These are phyloP conservation scores for Pristiophorus japonicus DNA, from an alignment of 2,113 vertebrate species.

Conservation along the genomic window DNA sequence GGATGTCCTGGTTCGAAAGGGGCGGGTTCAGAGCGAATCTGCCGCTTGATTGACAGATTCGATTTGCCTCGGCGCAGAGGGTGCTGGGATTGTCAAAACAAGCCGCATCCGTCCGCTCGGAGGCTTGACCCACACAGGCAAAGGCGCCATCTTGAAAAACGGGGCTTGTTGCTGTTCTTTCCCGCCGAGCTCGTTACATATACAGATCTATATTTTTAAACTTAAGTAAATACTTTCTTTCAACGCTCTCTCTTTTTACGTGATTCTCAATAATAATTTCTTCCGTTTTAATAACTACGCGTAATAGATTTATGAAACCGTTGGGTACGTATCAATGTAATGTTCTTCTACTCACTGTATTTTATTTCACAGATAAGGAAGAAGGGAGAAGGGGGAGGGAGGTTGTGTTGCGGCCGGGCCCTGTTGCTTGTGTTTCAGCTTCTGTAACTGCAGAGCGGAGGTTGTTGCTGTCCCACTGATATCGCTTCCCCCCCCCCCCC, in stretches of 20 bases:
- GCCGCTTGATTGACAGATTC: not conserved
- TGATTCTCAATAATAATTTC: not conserved
- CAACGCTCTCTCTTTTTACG: not conserved
- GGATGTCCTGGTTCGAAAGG: not conserved
- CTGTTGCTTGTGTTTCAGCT: constrained; percentile 12
- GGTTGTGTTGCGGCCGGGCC: constrained; percentile 21
- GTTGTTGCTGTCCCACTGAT: not conserved
- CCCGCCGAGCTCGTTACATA: not conserved
- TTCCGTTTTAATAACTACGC: not conserved
- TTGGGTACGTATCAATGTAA: constrained; percentile 26
- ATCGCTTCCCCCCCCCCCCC: not conserved
- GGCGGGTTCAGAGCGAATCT: not conserved
- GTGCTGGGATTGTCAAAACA: constrained; percentile 36
- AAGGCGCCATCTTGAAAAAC: constrained; percentile 27
- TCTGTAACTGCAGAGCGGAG: not conserved
- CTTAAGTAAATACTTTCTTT: not conserved
- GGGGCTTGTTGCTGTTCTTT: constrained; percentile 24
- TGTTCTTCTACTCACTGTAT: not conserved
- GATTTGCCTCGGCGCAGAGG: not conserved
- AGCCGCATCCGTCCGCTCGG: constrained; percentile 28
- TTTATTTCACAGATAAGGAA: not conserved
- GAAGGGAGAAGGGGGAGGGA: not conserved
- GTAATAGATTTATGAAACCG: constrained; percentile 25
- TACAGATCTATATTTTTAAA: not conserved
- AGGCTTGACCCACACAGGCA: not conserved